Base-by-base conservation (phyloP, 2,888 invertebrate species). In the Charanyca ferruginea region DNA sequence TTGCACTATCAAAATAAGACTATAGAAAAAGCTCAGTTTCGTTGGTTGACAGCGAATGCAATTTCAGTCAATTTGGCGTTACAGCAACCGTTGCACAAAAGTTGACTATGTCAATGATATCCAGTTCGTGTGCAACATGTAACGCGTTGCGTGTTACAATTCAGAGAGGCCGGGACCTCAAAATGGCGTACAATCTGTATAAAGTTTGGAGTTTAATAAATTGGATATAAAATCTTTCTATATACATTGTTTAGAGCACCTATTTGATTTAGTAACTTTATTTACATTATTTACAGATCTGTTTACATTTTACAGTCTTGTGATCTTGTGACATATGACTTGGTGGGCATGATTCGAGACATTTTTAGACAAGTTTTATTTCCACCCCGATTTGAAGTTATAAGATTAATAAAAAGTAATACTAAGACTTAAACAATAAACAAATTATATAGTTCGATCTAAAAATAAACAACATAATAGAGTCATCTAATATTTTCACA, bases 241-340 rank as follows among this genome's bases (percentile, higher is more conserved):
- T 66, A 22, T 71, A 79, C 41, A 75, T 60, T 48, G 35, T 64
- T 78, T 67, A 68, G 69, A 84, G 79, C 78, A 78, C 78, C 81
- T 81, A 67, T 60, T 58, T 53, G 59, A 61, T 74, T 73, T 78
- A 78, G 52, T 65, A 65, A 58, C 45, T 58, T 70, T 83, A 83
- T 83, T 70, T 71, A 83, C 71, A 83, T 60, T 81, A 80, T 80
- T 63, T 80, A 80, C 80, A 80, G 71, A 74, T 81, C 75, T 73
- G 51, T 57, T 65, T 61, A 83, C 22, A 70, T 38, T 64, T 65
- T 61, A 76, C 80, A 83, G 77, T 80, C 83, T 80, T 83, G 35
- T 41, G 45, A 41, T 41, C 38, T 64, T 73, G 54, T 66, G 75
- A 73, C 62, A 58, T 22, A n/a, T 54, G n/a, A n/a, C n/a, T n/a